Evolutionary conservation across 1,140 invertebrate species (phyloP).

Genomic region (Drosophila kohkoa): DNA sequence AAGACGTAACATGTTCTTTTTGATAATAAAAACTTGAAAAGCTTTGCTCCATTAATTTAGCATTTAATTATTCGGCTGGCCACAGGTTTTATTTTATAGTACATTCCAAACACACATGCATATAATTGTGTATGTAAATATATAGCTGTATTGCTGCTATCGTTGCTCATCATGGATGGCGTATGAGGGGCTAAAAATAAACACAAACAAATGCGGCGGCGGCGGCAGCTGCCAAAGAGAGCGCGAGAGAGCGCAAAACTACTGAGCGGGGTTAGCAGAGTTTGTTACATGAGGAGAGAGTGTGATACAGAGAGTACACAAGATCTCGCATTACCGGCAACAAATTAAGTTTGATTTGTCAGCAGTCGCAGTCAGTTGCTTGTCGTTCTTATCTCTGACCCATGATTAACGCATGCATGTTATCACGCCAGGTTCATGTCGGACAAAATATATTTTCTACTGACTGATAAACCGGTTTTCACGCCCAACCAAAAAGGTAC

Average conservation of each 20-base stretch:
- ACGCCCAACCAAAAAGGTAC: constrained; percentile 52
- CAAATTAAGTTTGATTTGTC: constrained; percentile 51
- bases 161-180: constrained; percentile 39
- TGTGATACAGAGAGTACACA: neutral
- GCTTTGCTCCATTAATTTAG: neutral
- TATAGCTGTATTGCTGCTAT: constrained; percentile 21
- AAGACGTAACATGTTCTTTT: too few species aligned
- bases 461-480: constrained; percentile 72
- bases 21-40: neutral
- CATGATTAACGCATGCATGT: constrained; percentile 57
- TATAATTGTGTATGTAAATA: constrained; percentile 3
- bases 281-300: constrained; percentile 13
- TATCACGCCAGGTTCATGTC: constrained; percentile 62
- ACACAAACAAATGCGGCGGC: constrained; percentile 48
- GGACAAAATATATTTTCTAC: constrained; percentile 45
- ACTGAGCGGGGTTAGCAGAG: neutral
- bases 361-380: constrained; percentile 6
- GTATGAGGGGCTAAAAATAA: constrained; percentile 51
- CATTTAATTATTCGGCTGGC: neutral
- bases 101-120: constrained; percentile 4
- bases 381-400: constrained; percentile 59
- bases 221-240: constrained; percentile 11
- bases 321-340: constrained; percentile 49
- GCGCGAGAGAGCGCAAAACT: constrained; percentile 5
- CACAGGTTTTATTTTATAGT: constrained; percentile 3